These are phyloP conservation scores for Fulica atra DNA, from an alignment of 2,113 vertebrate genomes.

Conservation along the genomic window DNA sequence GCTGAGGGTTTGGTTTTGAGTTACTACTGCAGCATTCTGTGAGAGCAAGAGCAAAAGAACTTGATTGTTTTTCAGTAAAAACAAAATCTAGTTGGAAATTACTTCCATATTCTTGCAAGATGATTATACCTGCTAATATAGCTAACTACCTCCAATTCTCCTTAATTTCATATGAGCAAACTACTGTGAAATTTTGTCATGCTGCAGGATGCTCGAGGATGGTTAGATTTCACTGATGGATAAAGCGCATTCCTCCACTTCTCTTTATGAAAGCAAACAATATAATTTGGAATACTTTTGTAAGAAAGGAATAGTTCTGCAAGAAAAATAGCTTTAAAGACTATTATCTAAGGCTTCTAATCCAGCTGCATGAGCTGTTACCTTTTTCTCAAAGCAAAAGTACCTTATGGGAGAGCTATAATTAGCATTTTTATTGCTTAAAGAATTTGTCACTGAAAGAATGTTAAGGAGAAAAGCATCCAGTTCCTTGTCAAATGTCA, in stretches of 20 bases:
- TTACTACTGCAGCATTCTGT: background rate
- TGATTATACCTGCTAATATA: background rate
- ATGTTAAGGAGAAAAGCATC: background rate
- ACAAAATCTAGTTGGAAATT: background rate
- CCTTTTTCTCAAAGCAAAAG: background rate
- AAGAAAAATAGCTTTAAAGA: background rate
- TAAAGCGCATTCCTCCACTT: background rate
- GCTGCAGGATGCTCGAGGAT: background rate
- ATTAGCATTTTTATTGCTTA: background rate
- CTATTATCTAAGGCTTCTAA: background rate
- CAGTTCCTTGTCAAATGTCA: background rate
- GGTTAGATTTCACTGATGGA: background rate
- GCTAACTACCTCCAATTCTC: background rate
- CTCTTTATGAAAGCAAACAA: background rate
- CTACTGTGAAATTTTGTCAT: background rate
- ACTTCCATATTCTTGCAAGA: background rate
- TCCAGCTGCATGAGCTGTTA: background rate
- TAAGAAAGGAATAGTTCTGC: background rate
- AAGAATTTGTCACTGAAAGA: background rate
- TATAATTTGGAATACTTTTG: background rate
- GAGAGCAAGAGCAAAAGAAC: background rate
- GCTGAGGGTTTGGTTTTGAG: background rate
- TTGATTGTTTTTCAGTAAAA: background rate
- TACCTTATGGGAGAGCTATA: background rate
- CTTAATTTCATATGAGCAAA: background rate